A percentile compares a stretch with the other conserved stretches of the same genome.
phyloP scores from a whole-genome alignment of 2,113 vertebrate genomes.

The Pimephales promelas region DNA sequence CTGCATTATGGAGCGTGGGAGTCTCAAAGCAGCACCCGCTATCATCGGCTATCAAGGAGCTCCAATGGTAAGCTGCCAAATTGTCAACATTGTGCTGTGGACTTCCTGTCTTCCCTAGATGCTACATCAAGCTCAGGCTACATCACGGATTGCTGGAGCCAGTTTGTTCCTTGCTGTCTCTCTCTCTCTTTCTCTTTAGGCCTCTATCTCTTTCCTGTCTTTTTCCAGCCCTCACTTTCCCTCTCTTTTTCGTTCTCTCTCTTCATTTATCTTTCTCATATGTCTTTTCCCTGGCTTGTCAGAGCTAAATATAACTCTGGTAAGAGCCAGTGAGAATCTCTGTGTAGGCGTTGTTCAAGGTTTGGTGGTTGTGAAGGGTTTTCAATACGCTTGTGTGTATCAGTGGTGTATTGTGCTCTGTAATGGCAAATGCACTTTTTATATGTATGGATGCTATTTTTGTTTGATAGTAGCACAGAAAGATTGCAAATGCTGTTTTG shows the following conservation, averaged over 20 bases:
- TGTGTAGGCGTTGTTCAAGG: slow-evolving; percentile 36
- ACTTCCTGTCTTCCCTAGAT: slow-evolving; percentile 11
- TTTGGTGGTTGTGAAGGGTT: slow-evolving; percentile 30
- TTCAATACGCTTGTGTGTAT: not conserved
- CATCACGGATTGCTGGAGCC: not conserved
- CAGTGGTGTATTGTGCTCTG: slow-evolving; percentile 13
- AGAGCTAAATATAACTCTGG: slow-evolving; percentile 20
- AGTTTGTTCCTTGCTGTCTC: not conserved
- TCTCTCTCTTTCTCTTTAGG: not conserved
- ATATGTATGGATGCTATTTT: not conserved
- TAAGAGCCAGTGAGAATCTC: slow-evolving; percentile 13
- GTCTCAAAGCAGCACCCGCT: slow-evolving; percentile 82
- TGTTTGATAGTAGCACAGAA: not conserved
- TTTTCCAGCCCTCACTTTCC: slow-evolving; percentile 14
- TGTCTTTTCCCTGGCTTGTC: slow-evolving; percentile 27
- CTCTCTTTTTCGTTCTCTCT: not conserved
- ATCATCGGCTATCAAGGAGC: slow-evolving; percentile 90
- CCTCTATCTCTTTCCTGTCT: not conserved
- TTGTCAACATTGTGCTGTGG: not conserved
- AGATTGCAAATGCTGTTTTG: not conserved
- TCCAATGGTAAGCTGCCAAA: slow-evolving; percentile 81
- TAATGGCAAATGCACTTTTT: not conserved
- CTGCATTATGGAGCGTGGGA: slow-evolving; percentile 90
- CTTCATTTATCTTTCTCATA: slow-evolving; percentile 40
- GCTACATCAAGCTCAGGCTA: slow-evolving; percentile 5